Evolutionary conservation across 2,888 invertebrate species (phyloP), one percentile per base, ranked within the genome.

Genomic region (Myathropa florea): DNA sequence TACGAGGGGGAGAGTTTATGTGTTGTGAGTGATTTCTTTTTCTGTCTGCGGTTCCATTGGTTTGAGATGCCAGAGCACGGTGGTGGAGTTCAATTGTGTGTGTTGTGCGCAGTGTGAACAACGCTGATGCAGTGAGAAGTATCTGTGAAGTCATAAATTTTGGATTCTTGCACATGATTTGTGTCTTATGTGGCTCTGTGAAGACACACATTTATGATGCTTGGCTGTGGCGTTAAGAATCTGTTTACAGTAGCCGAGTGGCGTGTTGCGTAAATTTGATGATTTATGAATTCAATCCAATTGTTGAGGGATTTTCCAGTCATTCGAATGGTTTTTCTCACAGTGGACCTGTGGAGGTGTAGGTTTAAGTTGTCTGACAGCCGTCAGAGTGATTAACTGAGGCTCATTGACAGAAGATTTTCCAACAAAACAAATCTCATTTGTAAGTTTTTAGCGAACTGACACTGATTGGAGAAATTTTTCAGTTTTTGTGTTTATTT

Each of bases 141-240:
- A 72, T 84, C 71, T 81, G 67, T 46, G 72, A 72, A 57, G 63
- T 80, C 39, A 76, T 84, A 72, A 76, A 84, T 84, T 76, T 80
- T 14, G 18, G 21, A 18, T 18, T 68, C 79, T 70, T 30, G 68
- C 46, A 68, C 33, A 64, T 65, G 68, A 79, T 83, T 80, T 75
- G 68, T 78, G 30, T 78, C 57, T 57, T 57, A 33, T 73, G 21
- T 78, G 39, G 21, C 14, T 53, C 26, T 24, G 28, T 10, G 30
- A 18, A n/a, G 12, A 55, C 21, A 28, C 57, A 77, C 65, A 76
- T 65, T 68, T 68, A 63, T 77, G 46, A 46, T 18, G 18, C 61
- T 70, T 61, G 9, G 68, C 21, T 18, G 24, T 33, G 67, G 61
- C 24, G 36, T 53, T 61, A 61, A 61, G 36, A 68, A 33, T 70